A percentile compares a stretch with the other conserved stretches of the same genome.
phyloP scores from a whole-genome alignment of 2,797 vertebrate species.

The Cynodonichthys magdalenae region DNA sequence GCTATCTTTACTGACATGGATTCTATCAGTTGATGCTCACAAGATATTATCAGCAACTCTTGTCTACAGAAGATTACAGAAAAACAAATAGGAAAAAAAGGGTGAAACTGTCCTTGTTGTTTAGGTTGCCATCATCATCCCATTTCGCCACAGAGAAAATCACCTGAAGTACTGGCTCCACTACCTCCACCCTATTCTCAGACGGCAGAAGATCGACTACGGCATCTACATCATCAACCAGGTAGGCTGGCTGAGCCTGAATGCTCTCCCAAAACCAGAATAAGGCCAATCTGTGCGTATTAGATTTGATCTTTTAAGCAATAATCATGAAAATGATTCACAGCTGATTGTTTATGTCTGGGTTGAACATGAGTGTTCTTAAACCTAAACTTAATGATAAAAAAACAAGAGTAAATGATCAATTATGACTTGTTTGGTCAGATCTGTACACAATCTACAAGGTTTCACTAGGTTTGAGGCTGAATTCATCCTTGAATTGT shows the following conservation, averaged over 20 bases:
- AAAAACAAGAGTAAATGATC: too few relatives aligned
- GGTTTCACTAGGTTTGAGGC: neutral
- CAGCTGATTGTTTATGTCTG: too few relatives aligned
- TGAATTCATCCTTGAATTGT: neutral
- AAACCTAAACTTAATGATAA: too few relatives aligned
- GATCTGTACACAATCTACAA: neutral
- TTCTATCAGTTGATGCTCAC: conserved; percentile 2
- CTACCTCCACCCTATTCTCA: conserved; percentile 96
- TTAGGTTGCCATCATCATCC: conserved; percentile 95
- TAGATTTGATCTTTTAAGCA: too few relatives aligned
- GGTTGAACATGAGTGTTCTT: too few relatives aligned
- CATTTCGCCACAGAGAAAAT: conserved; percentile 95
- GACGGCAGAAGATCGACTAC: conserved; percentile 94
- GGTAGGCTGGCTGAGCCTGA: conserved; percentile 70
- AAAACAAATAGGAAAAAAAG: neutral
- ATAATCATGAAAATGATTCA: too few relatives aligned
- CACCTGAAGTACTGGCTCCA: conserved; percentile 99
- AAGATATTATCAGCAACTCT: neutral
- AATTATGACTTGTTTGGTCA: too few relatives aligned
- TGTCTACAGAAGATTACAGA: neutral
- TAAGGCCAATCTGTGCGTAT: too few relatives aligned
- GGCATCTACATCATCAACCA: conserved; percentile 98
- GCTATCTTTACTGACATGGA: neutral
- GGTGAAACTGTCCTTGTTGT: neutral
- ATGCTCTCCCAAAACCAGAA: neutral